Base-by-base conservation (phyloP, 1,140 invertebrate genomes). In the Drosophila rhopaloa region DNA sequence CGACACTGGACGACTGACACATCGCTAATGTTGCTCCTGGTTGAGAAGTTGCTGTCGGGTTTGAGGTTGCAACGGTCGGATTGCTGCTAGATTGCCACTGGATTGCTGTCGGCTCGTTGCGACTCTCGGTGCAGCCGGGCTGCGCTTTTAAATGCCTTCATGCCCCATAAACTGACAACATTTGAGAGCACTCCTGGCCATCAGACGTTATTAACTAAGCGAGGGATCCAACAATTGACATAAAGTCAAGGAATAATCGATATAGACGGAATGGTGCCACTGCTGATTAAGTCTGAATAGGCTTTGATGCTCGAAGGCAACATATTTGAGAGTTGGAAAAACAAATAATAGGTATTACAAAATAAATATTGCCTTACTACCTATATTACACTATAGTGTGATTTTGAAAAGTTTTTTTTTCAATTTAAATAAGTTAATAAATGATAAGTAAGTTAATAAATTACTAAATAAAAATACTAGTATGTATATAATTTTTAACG, bases 101-200 rank as follows among this genome's bases (percentile, higher is more conserved):
- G 29, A 35, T 51, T 14, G 29, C 32, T 9, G 5, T 5, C 48
- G 48, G 27, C 37, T 37, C 8, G 27, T 10, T 57, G 46, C n/a
- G 41, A 53, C 43, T 62, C 46, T 47, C 59, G 73, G 77, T 77
- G 78, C 82, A 81, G 53, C 57, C 67, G 63, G 43, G 60, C 75
- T 81, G 75, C 83, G 83, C 79, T 79, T 84, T 81, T 68, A 73
- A 86, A 76, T 88, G 82, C 79, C 75, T 88, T 86, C 82, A 86
- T 88, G 82, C 65, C 79, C 78, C 82, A 88, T 86, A 86, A 86
- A 88, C 75, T 40, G 66, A 55, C 75, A 82, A 43, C 63, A 76
- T 76, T 76, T 40, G 41, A 32, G 27, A 71, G 53, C 68, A 79
- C 74, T 68, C 19, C 50, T 35, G 37, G 29, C 56, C 65, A 68